Percentiles rank a stretch among this genome's conserved stretches.
Evolutionary conservation across 2,113 vertebrate species (phyloP).

Genomic region (Isichthys henryi): DNA sequence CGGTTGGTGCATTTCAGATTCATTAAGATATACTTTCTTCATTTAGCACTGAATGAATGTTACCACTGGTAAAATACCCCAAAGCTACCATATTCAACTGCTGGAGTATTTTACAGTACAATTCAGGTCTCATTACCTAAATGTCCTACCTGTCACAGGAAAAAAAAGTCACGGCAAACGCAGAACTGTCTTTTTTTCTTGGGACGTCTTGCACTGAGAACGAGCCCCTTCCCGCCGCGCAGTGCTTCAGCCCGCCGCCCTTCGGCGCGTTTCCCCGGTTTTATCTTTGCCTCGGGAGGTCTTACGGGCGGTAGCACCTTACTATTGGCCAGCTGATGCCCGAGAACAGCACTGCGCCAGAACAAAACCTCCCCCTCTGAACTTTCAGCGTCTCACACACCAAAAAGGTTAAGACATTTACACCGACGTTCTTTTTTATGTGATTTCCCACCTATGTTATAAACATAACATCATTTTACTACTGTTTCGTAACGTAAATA

Average conservation of each 20-base stretch:
- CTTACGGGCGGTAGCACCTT: not conserved
- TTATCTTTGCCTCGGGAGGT: not conserved
- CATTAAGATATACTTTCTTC: not conserved
- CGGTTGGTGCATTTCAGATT: not conserved
- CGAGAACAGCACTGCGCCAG: not conserved
- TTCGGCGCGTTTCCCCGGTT: not conserved
- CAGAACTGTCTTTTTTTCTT: not conserved
- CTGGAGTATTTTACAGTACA: not conserved
- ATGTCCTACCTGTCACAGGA: not conserved
- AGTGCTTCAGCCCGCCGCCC: not conserved
- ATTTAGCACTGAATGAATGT: not conserved
- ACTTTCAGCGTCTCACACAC: not conserved
- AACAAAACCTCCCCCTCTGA: not conserved
- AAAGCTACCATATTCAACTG: not conserved
- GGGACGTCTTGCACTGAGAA: not conserved
- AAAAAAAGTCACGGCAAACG: not conserved
- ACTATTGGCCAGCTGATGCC: conserved; percentile 11
- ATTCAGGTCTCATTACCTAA: not conserved
- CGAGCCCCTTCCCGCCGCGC: not conserved
- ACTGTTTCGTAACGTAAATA: not conserved
- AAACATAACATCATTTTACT: not conserved
- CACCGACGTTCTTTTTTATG: not conserved
- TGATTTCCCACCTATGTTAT: not conserved
- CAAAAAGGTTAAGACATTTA: not conserved
- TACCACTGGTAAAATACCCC: not conserved